Conservation (phyloP, 2,797 vertebrate genomes). For the Sebastes steindachneri region DNA sequence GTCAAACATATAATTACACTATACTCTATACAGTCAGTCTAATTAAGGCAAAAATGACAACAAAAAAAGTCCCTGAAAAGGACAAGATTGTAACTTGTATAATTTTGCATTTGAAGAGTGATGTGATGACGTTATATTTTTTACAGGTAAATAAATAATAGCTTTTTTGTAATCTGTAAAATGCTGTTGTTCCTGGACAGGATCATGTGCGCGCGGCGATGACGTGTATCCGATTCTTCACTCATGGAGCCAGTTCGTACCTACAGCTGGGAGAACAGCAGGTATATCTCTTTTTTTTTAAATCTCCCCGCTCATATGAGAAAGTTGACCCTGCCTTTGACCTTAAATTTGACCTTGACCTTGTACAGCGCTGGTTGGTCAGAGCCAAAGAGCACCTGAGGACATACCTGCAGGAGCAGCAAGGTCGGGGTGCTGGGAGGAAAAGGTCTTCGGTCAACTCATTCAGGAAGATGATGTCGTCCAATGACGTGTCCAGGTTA, state of each 20-base stretch:
- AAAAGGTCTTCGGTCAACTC: slow-evolving; percentile 82
- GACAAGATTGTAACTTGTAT: accelerated
- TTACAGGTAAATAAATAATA: neutral
- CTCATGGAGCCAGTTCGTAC: slow-evolving; percentile 90
- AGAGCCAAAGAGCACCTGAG: slow-evolving; percentile 96
- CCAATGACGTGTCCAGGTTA: slow-evolving; percentile 94
- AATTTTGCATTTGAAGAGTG: neutral
- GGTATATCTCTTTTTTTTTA: slow-evolving; percentile 17
- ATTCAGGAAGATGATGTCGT: slow-evolving; percentile 95
- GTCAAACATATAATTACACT: neutral
- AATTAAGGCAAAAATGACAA: neutral
- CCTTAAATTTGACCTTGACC: neutral
- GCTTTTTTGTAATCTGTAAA: neutral
- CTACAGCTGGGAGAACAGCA: slow-evolving; percentile 91
- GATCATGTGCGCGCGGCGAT: slow-evolving; percentile 97
- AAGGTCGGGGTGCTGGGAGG: slow-evolving; percentile 82
- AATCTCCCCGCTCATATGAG: neutral
- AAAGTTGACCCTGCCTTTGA: neutral
- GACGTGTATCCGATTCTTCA: slow-evolving; percentile 97
- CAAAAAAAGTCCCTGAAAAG: neutral
- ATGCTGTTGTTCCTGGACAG: slow-evolving; percentile 70
- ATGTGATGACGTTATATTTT: neutral
- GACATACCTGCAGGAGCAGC: slow-evolving; percentile 95
- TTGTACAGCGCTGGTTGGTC: slow-evolving; percentile 87
- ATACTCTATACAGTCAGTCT: neutral